Evolutionary conservation across 1,140 invertebrate species (phyloP), one percentile per base, ranked within the genome.

Genomic region (Heliconius eleuchia): DNA sequence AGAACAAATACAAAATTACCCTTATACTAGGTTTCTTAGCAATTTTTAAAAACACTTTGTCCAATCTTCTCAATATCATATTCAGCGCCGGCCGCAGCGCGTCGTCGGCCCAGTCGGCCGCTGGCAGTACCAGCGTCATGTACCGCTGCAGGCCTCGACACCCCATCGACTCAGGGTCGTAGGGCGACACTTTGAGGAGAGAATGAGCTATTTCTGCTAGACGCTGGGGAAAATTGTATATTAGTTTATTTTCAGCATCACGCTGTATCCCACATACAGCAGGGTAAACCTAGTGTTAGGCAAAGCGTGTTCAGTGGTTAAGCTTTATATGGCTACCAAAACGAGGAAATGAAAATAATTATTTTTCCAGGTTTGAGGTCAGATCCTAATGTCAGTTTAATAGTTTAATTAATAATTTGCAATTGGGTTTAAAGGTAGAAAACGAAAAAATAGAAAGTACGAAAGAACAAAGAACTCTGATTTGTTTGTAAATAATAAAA

Each of bases 21-120:
- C 98, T 93, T 76, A 99, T 98, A 16, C 97, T 97, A 19, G 97
- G 96, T 92, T 99, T 99, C 91, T 99, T 99, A 60, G 98, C 98
- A 81, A 99, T 99, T 95, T 99, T 99, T 46, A 97, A 96, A 88
- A 99, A 99, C 0, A 99, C 98, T 94, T 99, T 99, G 89, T 99
- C 99, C 2, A 99, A 95, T 81, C 99, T 95, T 34, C 99, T 95
- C 3, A 99, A 94, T 80, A 99, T 98, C 81, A 98, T 97, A 42
- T 98, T 98, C 1, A 99, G 95, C 0, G 99, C 97, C 23, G 99
- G 98, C 84, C 98, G 94, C 90, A 99, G 96, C 1, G 98, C 96
- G 90, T 99, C 99, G 86, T 99, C 98, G 0, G 98, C 97, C 99
- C 99, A 99, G 89, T 99, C 99, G 1, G 98, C 99, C 1, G 98